Conservation (phyloP, 2,888 invertebrate genomes). For the Julus scandinavius region DNA sequence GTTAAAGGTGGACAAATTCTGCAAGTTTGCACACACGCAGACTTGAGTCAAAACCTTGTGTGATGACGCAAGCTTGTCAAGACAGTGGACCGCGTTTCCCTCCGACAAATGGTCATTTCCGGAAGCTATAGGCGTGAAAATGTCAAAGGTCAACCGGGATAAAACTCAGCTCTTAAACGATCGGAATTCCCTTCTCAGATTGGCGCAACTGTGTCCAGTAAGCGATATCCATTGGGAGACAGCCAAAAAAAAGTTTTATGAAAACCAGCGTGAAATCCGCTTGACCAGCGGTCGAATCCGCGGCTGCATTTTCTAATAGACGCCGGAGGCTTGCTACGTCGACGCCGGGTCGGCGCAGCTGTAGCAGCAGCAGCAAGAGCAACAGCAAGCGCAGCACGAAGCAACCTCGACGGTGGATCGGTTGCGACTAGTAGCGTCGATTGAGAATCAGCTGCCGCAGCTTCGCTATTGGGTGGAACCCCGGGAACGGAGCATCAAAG, state of each 20-base stretch:
- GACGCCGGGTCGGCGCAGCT: neutral
- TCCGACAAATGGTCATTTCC: neutral
- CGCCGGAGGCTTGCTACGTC: neutral
- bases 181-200: neutral
- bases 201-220: neutral
- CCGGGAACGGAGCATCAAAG: neutral
- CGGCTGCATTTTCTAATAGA: neutral
- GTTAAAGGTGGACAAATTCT: neutral
- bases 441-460: neutral
- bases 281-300: neutral
- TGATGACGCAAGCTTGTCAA: neutral
- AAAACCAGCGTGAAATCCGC: neutral
- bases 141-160: neutral
- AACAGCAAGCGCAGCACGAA: neutral
- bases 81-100: neutral
- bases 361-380: neutral
- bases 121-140: neutral
- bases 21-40: neutral
- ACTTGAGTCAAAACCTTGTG: neutral
- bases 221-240: neutral
- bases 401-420: neutral
- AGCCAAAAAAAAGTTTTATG: neutral
- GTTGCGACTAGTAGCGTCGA: neutral
- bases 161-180: neutral
- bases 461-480: neutral